A percentile compares a stretch with the other conserved stretches of the same genome.
phyloP scores from a whole-genome alignment of 2,888 invertebrate genomes.

The Melanchra persicariae region DNA sequence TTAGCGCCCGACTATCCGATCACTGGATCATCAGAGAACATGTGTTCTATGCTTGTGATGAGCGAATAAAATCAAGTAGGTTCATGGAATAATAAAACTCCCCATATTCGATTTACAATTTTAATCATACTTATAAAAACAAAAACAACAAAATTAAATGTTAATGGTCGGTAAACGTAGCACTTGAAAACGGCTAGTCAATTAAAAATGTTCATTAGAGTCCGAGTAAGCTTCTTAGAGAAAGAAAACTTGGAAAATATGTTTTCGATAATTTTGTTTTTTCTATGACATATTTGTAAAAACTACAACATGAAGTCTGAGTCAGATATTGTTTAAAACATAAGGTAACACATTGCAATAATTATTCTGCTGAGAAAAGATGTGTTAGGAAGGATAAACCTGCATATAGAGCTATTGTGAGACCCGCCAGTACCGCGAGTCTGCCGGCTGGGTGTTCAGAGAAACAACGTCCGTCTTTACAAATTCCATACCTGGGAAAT shows the following conservation, averaged over 20 bases:
- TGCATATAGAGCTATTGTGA: neutral
- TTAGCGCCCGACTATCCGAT: too few relatives aligned
- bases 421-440: neutral
- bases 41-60: neutral
- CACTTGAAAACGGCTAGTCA: neutral
- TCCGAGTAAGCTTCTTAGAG: neutral
- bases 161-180: neutral
- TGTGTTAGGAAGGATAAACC: neutral
- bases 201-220: neutral
- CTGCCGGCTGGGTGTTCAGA: neutral
- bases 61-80: neutral
- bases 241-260: neutral
- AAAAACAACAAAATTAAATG: neutral
- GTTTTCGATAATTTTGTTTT: neutral
- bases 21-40: too few relatives aligned
- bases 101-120: neutral
- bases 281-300: neutral
- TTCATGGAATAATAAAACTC: neutral
- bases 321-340: neutral
- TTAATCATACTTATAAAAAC: neutral
- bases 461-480: neutral
- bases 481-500: constrained; percentile 1
- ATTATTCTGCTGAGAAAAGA: neutral
- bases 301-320: neutral
- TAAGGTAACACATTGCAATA: neutral